Evolutionary conservation across 2,113 vertebrate species (phyloP), one percentile per base, ranked within the genome.

Genomic region (Taxidea taxus): DNA sequence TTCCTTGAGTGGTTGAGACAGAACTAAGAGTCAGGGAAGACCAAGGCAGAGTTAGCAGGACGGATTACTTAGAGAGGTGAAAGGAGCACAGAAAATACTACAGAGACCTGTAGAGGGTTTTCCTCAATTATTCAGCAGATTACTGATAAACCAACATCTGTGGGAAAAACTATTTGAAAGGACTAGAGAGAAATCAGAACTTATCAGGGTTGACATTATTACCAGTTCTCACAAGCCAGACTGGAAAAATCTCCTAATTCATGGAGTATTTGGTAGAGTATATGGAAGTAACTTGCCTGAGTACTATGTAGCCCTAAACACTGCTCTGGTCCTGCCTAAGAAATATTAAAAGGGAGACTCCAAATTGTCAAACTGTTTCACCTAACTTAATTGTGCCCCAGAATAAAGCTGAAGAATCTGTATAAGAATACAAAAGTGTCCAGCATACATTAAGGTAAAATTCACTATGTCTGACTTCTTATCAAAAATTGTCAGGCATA

Each of bases 221-320:
- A 47, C 34, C 86, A 81, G 6, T 64, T 93, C 39, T 15, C 21
- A 86, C 6, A 29, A 60, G 34, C 14, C 66, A 77, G 49, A 66
- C 29, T 42, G 13, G 47, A 90, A 95, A 95, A 90, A 81, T 14
- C 16, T 93, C 44, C 64, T 66, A 78, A 97, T 95, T 91, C 39
- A 75, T 87, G 23, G 39, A 82, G 27, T 49, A 62, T 54, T 47
- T 68, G 31, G 58, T 47, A 83, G 4, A 95, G 7, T 58, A 82
- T 2, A n/a, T 91, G 42, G 42, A 91, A 60, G 34, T 20, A 93
- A 31, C 13, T 25, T 86, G 12, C 27, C 31, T 85, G 37, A 86
- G n/a, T 72, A 89, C 14, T 97, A 37, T 86, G 34, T n/a, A 90
- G 21, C 20, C 37, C 34, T 42, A 93, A 85, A 91, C 14, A 81